Evolutionary conservation across 2,888 invertebrate species (phyloP).

Genomic region (Escarpia spicata): DNA sequence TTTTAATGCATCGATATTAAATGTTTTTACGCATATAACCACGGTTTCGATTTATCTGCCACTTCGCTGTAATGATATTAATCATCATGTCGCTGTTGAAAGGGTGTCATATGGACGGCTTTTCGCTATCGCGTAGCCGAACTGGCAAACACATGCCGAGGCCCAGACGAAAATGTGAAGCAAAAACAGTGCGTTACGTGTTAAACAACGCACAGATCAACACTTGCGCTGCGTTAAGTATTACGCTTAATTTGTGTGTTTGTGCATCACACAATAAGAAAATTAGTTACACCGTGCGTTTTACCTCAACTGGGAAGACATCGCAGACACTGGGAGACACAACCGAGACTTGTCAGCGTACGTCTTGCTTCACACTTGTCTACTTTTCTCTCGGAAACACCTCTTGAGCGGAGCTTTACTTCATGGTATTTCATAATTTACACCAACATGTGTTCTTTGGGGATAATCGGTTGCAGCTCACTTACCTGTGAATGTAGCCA

Average conservation of each 20-base stretch:
- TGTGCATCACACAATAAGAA: conserved; percentile 3
- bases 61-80: not conserved
- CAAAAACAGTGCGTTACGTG: not conserved
- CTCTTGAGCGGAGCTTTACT: not conserved
- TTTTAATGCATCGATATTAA: not conserved
- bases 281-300: not conserved
- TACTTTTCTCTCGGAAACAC: not conserved
- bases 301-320: not conserved
- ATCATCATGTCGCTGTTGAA: not conserved
- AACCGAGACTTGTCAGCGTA: not conserved
- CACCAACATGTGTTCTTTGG: not conserved
- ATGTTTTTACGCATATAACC: not conserved
- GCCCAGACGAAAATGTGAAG: not conserved
- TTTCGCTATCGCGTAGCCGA: not conserved
- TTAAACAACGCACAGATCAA: not conserved
- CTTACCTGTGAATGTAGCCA: conserved; percentile 16
- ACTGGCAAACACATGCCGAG: not conserved
- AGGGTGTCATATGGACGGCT: not conserved
- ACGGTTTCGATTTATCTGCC: not conserved
- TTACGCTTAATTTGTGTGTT: not conserved
- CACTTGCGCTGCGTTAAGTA: not conserved
- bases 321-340: not conserved
- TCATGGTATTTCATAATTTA: not conserved
- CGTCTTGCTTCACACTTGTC: not conserved
- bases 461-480: not conserved